Conservation (phyloP, 2,888 invertebrate species). For the Athalia cordata region DNA sequence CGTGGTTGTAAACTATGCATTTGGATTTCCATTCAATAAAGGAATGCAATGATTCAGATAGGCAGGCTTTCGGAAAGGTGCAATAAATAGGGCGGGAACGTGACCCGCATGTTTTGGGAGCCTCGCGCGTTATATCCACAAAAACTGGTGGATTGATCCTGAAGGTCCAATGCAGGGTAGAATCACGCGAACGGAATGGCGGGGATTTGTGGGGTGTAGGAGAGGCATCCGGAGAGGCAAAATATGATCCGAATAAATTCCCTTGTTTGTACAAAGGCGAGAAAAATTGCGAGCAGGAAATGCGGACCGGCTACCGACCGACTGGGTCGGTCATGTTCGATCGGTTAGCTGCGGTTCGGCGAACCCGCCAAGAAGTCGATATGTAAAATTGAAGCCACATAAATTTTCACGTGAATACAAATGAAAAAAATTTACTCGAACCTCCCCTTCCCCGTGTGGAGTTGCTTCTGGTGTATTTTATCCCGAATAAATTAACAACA, state of each 20-base stretch:
- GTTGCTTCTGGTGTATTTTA: background rate
- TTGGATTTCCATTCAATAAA: conserved; percentile 64
- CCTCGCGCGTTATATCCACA: conserved; percentile 9
- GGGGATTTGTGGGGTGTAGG: background rate
- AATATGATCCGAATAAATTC: conserved; percentile 40
- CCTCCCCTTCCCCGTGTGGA: background rate
- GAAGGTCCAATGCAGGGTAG: background rate
- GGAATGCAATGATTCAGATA: conserved; percentile 65
- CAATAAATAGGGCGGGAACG: conserved; percentile 67
- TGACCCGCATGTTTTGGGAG: conserved; percentile 59
- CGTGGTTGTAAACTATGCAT: conserved; percentile 55
- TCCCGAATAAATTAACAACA: conserved; percentile 1
- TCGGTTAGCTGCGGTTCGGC: conserved; percentile 7
- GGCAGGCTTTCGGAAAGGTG: conserved; percentile 63
- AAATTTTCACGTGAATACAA: conserved; percentile 28
- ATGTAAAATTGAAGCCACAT: conserved; percentile 40
- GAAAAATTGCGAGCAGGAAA: conserved; percentile 26
- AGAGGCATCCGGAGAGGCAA: conserved; percentile 45
- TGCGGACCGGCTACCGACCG: background rate
- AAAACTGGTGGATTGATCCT: conserved; percentile 10
- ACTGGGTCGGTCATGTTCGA: conserved; percentile 30
- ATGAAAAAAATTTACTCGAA: conserved; percentile 22
- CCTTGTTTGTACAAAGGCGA: conserved; percentile 42
- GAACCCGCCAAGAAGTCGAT: conserved; percentile 29
- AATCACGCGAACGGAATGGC: conserved; percentile 24